A percentile compares a stretch with the other conserved stretches of the same genome.
phyloP scores from a whole-genome alignment of 2,888 invertebrate species.

The Cryptocephalus moraei region DNA sequence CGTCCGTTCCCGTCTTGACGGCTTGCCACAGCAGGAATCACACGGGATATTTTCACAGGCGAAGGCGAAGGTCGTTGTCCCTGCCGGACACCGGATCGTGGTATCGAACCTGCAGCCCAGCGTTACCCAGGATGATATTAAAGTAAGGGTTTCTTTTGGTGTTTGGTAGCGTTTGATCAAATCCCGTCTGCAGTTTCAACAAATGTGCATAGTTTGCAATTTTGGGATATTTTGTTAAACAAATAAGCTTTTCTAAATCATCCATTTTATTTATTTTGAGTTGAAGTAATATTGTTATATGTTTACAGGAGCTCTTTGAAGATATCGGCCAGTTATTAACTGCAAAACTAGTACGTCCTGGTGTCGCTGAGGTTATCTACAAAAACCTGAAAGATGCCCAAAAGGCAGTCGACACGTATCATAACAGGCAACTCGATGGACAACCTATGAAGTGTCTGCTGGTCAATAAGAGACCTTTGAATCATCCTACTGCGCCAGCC shows the following conservation, averaged over 20 bases:
- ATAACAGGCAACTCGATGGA: constrained; percentile 86
- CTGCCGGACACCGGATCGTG: constrained; percentile 70
- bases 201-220: background rate
- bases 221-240: too few species aligned
- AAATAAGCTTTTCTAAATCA: too few species aligned
- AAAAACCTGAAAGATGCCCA: constrained; percentile 76
- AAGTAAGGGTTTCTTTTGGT: constrained; percentile 91
- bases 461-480: constrained; percentile 62
- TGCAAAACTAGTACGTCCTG: constrained; percentile 74
- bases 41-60: constrained; percentile 32
- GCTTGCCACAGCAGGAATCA: constrained; percentile 28
- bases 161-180: constrained; percentile 51
- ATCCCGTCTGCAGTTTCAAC: background rate
- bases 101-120: constrained; percentile 82
- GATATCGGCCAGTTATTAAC: constrained; percentile 81
- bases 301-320: constrained; percentile 74
- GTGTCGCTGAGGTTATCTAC: constrained; percentile 87
- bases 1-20: constrained; percentile 41
- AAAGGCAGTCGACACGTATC: constrained; percentile 85
- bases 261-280: too few species aligned
- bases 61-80: constrained; percentile 38
- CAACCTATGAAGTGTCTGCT: constrained; percentile 87
- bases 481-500: constrained; percentile 46
- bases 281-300: too few species aligned
- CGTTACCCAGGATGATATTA: constrained; percentile 84